These are phyloP conservation scores for Tetranychus piercei DNA, from an alignment of 2,888 invertebrate genomes.

Conservation along the genomic window DNA sequence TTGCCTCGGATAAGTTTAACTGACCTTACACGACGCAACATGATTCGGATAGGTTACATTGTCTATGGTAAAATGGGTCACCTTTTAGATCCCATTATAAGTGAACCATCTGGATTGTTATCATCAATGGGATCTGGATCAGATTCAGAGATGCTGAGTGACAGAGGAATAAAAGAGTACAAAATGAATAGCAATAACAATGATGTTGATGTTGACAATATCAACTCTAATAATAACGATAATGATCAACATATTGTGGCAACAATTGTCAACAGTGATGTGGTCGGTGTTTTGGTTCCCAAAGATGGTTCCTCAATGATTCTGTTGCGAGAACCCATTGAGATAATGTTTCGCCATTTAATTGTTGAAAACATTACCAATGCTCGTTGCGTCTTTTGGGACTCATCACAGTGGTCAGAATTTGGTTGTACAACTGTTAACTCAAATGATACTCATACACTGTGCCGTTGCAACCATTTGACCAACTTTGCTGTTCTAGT, in stretches of 20 bases:
- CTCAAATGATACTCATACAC: constrained; percentile 62
- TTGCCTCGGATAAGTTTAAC: background rate
- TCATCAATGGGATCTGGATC: background rate
- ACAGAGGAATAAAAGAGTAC: too few relatives aligned
- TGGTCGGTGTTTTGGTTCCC: constrained; percentile 8
- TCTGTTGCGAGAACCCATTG: constrained; percentile 5
- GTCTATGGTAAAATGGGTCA: constrained; percentile 1
- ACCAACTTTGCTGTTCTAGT: constrained; percentile 81
- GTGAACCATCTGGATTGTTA: background rate
- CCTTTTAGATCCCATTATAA: constrained; percentile 4
- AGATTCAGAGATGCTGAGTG: too few relatives aligned
- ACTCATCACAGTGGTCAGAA: constrained; percentile 45
- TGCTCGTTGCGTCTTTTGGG: constrained; percentile 43
- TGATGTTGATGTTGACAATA: background rate
- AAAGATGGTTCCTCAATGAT: background rate
- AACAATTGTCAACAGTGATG: constrained; percentile 18
- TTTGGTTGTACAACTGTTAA: constrained; percentile 55
- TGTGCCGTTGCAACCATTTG: constrained; percentile 69
- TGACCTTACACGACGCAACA: background rate
- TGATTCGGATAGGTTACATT: background rate
- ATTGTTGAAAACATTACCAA: constrained; percentile 70
- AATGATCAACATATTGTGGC: background rate
- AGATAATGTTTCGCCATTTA: constrained; percentile 58
- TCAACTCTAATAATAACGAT: background rate
- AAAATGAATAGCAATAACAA: background rate